Evolutionary conservation across 2,113 vertebrate species (phyloP).

Genomic region (Apodemus sylvaticus): DNA sequence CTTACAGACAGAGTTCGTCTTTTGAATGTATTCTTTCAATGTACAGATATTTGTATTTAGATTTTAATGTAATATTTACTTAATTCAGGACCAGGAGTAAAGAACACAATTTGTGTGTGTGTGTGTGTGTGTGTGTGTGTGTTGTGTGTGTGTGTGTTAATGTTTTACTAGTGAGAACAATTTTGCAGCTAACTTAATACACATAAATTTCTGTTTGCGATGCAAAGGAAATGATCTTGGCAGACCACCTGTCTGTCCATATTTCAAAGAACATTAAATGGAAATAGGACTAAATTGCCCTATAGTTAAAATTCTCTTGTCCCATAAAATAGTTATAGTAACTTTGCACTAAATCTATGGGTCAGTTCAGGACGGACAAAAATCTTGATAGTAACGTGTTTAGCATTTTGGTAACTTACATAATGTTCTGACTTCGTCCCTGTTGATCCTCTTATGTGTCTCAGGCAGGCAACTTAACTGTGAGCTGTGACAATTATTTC

Average conservation of each 20-base stretch:
- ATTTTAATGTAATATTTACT: background rate
- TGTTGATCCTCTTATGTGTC: background rate
- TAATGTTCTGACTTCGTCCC: background rate
- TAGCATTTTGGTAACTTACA: background rate
- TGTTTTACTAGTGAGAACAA: constrained; percentile 35
- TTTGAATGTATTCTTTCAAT: constrained; percentile 45
- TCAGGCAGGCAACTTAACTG: background rate
- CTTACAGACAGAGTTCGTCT: background rate
- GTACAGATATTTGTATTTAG: constrained; percentile 48
- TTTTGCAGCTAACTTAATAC: constrained; percentile 54
- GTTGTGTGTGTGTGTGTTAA: constrained; percentile 1
- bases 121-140: too few species aligned
- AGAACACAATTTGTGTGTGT: background rate
- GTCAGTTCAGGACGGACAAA: background rate
- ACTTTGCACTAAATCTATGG: background rate
- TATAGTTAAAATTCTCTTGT: constrained; percentile 49
- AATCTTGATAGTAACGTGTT: background rate
- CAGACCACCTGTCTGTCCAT: background rate
- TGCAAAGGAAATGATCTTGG: constrained; percentile 10
- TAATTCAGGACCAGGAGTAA: background rate
- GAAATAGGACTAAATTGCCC: constrained; percentile 28
- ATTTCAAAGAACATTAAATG: constrained; percentile 59
- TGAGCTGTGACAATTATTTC: background rate
- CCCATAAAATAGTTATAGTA: constrained; percentile 25
- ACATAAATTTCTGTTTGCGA: constrained; percentile 29